Evolutionary conservation across 2,888 invertebrate species (phyloP).

Genomic region (Atrina japonica): DNA sequence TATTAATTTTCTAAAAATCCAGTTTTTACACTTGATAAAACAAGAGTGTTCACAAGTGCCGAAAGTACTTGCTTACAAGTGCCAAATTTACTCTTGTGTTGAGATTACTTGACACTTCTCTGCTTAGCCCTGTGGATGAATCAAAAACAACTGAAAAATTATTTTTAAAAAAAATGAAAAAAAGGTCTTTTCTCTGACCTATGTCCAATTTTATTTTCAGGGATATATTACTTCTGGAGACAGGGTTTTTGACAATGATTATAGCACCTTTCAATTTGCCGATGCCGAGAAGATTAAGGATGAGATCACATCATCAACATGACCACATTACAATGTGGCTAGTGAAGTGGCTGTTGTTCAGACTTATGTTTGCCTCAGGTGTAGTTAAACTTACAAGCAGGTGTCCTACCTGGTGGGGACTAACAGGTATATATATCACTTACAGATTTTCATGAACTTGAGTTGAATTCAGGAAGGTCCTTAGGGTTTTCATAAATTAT

Average conservation of each 20-base stretch:
- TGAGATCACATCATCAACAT: conserved; percentile 70
- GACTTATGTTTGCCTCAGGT: conserved; percentile 88
- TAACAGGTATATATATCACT: conserved; percentile 84
- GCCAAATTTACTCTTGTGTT: too few species aligned
- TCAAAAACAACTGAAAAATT: too few species aligned
- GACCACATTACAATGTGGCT: conserved; percentile 85
- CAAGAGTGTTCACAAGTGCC: too few species aligned
- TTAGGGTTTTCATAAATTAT: too few species aligned
- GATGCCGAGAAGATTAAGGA: conserved; percentile 55
- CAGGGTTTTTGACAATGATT: conserved; percentile 86
- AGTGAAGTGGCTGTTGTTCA: conserved; percentile 87
- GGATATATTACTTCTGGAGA: conserved; percentile 88
- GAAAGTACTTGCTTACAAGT: too few species aligned
- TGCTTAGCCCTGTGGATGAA: too few species aligned
- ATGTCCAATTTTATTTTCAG: conserved; percentile 79
- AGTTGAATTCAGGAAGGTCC: too few species aligned
- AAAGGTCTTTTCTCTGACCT: background rate
- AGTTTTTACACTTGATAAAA: too few species aligned
- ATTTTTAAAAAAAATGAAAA: background rate
- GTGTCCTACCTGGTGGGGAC: conserved; percentile 90
- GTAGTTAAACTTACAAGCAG: conserved; percentile 87
- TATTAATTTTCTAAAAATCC: too few species aligned
- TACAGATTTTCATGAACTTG: background rate
- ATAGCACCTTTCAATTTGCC: conserved; percentile 85
- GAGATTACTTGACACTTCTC: too few species aligned